A percentile compares a stretch with the other conserved stretches of the same genome.
These are phyloP conservation scores for Drosophila sucinea DNA, from an alignment of 1,140 invertebrate genomes.

Conservation along the genomic window DNA sequence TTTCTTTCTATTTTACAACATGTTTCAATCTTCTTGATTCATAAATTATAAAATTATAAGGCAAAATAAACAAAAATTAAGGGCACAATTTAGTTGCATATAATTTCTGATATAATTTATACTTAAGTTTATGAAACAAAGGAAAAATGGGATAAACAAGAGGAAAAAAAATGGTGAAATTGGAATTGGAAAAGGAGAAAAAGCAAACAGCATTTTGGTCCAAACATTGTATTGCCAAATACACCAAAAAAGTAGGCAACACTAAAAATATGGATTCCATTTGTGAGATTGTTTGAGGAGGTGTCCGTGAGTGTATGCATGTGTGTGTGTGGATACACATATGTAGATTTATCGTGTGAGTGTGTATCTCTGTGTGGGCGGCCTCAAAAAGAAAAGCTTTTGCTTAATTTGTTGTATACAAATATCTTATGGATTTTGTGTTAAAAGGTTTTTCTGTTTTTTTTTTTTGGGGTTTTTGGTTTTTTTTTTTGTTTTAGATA, in stretches of 20 bases:
- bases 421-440: not conserved
- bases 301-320: not conserved
- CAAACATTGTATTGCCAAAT: constrained; percentile 15
- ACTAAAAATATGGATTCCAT: constrained; percentile 17
- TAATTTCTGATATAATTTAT: not conserved
- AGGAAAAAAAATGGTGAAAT: constrained; percentile 7
- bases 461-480: not conserved
- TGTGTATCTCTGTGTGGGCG: constrained; percentile 12
- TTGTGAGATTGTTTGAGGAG: constrained; percentile 9
- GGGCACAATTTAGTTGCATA: constrained; percentile 28
- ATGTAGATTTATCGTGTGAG: constrained; percentile 14
- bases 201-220: constrained; percentile 49
- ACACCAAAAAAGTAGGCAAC: constrained; percentile 11
- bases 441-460: not conserved
- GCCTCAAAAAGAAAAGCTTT: not conserved
- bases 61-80: constrained; percentile 35
- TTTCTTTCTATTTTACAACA: constrained; percentile 39
- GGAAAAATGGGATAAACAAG: constrained; percentile 20
- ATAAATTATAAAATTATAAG: constrained; percentile 35
- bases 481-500: constrained; percentile 1
- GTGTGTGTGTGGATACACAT: not conserved
- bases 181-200: constrained; percentile 24
- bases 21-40: constrained; percentile 35
- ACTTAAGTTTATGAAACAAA: constrained; percentile 12
- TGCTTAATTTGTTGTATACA: constrained; percentile 13